Evolutionary conservation across 2,113 vertebrate genomes (phyloP).

Genomic region (Boleophthalmus pectinirostris): DNA sequence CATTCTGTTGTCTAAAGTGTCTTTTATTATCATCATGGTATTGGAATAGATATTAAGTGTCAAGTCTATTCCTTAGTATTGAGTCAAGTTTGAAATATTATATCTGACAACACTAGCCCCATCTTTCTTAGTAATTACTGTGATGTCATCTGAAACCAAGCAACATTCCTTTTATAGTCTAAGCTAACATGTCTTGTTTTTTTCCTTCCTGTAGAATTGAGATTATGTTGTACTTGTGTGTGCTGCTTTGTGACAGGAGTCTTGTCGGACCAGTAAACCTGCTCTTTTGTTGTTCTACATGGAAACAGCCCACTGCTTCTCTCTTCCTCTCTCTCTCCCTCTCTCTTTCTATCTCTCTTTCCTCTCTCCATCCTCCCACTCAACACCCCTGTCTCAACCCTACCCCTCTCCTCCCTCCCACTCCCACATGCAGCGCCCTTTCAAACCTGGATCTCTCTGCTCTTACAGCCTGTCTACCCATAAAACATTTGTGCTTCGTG

Average conservation of each 20-base stretch:
- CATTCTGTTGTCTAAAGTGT: too few relatives aligned
- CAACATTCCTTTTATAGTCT: not conserved
- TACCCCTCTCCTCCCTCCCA: slow-evolving; percentile 65
- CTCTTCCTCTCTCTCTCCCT: slow-evolving; percentile 14
- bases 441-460: slow-evolving; percentile 49
- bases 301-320: slow-evolving; percentile 30
- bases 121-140: not conserved
- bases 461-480: slow-evolving; percentile 31
- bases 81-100: too few relatives aligned
- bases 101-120: too few relatives aligned
- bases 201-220: not conserved
- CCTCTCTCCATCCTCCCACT: slow-evolving; percentile 52
- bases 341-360: not conserved
- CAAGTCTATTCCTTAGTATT: too few relatives aligned
- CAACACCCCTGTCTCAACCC: slow-evolving; percentile 61
- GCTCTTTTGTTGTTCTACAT: slow-evolving; percentile 29
- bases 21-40: too few relatives aligned
- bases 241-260: not conserved
- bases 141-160: not conserved
- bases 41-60: too few relatives aligned
- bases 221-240: not conserved
- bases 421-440: slow-evolving; percentile 53
- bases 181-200: not conserved
- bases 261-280: not conserved
- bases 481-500: slow-evolving; percentile 32